Evolutionary conservation across 2,888 invertebrate genomes (phyloP).

Genomic region (Argyra leucocephala): DNA sequence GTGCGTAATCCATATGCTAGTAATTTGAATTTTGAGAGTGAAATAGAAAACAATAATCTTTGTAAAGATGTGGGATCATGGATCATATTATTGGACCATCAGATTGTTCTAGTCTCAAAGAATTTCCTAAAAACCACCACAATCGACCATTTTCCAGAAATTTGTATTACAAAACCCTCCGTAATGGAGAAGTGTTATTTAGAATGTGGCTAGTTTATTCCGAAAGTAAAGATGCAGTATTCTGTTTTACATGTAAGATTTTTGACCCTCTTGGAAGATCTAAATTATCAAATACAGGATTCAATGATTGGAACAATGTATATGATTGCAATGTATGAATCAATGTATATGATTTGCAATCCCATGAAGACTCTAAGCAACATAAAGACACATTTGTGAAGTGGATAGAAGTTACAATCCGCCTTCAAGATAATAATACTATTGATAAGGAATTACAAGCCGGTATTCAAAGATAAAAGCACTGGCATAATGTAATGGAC

Average conservation of each 20-base stretch:
- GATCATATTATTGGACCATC: conserved; percentile 8
- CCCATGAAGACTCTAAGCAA: no score
- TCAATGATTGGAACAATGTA: no score
- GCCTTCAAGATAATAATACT: conserved; percentile 9
- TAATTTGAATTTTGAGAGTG: no score
- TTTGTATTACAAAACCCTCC: conserved; percentile 8
- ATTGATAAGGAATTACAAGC: conserved; percentile 10
- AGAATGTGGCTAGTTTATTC: conserved; percentile 10
- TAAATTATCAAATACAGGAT: no score
- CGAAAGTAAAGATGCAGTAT: no score
- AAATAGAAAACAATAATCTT: conserved; percentile 9
- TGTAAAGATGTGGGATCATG: conserved; percentile 10
- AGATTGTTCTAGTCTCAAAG: conserved; percentile 10
- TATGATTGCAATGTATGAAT: no score
- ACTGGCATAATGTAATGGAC: no score
- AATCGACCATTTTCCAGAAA: conserved; percentile 11
- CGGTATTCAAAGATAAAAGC: conserved; percentile 4
- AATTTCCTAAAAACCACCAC: conserved; percentile 8
- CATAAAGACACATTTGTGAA: no score
- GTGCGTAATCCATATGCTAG: no score
- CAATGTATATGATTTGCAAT: no score
- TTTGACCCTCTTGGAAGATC: no score
- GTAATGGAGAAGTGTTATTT: conserved; percentile 7
- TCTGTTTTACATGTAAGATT: conserved; percentile 10
- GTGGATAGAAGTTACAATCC: no score